Evolutionary conservation across 1,140 invertebrate genomes (phyloP), one percentile per base, ranked within the genome.

Genomic region (Zaprionus davidi): DNA sequence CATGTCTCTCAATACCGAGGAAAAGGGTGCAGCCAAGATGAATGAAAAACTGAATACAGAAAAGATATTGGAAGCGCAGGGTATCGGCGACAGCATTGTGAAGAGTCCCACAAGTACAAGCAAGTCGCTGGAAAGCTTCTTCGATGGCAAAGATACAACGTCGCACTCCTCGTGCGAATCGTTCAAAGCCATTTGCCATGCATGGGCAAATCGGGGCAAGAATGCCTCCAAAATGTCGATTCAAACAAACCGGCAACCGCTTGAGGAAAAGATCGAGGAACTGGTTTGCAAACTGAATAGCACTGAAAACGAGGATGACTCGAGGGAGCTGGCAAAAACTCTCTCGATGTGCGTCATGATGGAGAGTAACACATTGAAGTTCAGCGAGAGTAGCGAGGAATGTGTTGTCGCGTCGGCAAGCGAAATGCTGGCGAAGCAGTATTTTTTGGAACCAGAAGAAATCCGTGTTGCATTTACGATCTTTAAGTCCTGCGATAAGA

Each of bases 151-250:
- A n/a, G 44, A 44, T 7, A 49, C n/a, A 2, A 36, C 67, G 0
- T 88, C 83, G 5, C 68, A 78, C 6, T 38, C 57, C 3, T 87
- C 83, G 2, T 87, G 83, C 24, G 7, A 26, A 24, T 83, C 83
- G 5, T 72, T 55, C 41, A 58, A 55, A 5, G 9, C 41, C 15
- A 59, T 88, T 0, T 69, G 81, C 2, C 9, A 20, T 5, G 66
- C 73, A 5, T 75, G 76, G 41, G 49, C 69, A 11, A 57, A 15
- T 0, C 71, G 83, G 0, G 13, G 57, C 1, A 60, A 44, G 5
- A 34, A 56, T 34, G 24, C 44, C 1, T 88, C 84, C 3, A 83
- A 53, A 13, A 12, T 46, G 12, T 75, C 41, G 15, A 15, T 86
- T 9, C 34, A 77, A n/a, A 79, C 58, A 22, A n/a, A 24, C n/a